phyloP scores from a whole-genome alignment of 2,113 vertebrate genomes.

The Seriola rivoliana region DNA sequence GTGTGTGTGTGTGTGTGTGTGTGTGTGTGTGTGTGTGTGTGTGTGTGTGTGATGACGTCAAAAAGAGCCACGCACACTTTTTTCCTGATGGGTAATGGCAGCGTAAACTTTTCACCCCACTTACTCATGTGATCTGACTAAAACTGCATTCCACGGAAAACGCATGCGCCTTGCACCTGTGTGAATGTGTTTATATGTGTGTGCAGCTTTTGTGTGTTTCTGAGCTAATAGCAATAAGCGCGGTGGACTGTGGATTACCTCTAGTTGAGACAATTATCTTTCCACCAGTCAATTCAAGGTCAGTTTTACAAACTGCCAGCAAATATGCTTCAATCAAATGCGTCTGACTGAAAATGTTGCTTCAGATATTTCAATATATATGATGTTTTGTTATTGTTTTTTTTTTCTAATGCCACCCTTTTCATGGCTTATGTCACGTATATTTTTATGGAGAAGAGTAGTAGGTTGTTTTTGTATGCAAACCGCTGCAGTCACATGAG shows the following conservation, averaged over 20 bases:
- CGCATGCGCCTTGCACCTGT: conserved; percentile 57
- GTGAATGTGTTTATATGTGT: conserved; percentile 24
- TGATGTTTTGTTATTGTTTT: conserved; percentile 1
- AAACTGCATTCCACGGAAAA: conserved; percentile 60
- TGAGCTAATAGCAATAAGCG: conserved; percentile 68
- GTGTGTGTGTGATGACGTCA: conserved; percentile 21
- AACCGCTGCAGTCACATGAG: conserved; percentile 29
- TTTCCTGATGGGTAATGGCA: conserved; percentile 60
- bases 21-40: conserved; percentile 18
- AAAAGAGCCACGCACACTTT: conserved; percentile 38
- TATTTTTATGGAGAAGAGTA: conserved; percentile 24
- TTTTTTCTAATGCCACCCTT: neutral
- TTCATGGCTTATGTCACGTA: neutral
- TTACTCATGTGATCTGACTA: conserved; percentile 74
- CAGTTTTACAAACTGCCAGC: conserved; percentile 65
- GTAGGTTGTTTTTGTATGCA: conserved; percentile 17
- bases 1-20: conserved; percentile 5
- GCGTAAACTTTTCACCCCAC: conserved; percentile 76
- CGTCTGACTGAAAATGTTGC: conserved; percentile 29
- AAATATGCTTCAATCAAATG: conserved; percentile 54
- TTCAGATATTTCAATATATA: conserved; percentile 20
- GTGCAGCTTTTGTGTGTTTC: conserved; percentile 34
- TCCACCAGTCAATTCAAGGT: conserved; percentile 71
- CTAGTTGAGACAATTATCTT: conserved; percentile 72
- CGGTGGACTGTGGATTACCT: conserved; percentile 69